Conservation (phyloP, 2,113 vertebrate species). For the Balaenoptera acutorostrata region DNA sequence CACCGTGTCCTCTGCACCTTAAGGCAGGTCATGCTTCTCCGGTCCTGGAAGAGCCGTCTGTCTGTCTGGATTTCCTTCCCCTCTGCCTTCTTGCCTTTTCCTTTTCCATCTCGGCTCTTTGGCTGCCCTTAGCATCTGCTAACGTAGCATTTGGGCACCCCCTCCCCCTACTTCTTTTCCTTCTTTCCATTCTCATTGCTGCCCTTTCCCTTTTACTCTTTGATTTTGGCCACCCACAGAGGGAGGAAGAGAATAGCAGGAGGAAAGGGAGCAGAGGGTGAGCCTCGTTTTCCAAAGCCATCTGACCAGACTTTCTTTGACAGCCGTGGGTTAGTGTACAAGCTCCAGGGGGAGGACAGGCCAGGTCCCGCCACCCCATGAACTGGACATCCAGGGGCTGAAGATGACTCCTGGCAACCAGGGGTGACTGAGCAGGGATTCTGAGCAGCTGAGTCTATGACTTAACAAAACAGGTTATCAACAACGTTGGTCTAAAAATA, state of each 20-base stretch:
- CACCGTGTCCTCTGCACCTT: accelerated
- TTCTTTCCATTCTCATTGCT: background rate
- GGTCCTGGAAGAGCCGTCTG: accelerated
- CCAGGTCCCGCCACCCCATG: accelerated
- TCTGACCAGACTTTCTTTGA: background rate
- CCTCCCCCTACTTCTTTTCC: accelerated
- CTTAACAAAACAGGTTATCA: conserved; percentile 43
- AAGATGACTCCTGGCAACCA: background rate
- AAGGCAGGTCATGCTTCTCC: accelerated
- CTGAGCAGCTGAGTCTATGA: background rate
- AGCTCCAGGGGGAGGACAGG: background rate
- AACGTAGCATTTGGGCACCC: accelerated
- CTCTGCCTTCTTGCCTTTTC: background rate
- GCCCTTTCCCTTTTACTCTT: background rate
- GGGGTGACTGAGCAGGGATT: background rate
- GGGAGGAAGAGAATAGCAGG: background rate
- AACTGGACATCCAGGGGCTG: background rate
- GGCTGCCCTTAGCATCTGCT: background rate
- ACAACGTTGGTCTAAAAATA: conserved; percentile 40
- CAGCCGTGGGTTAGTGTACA: accelerated
- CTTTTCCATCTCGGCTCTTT: background rate
- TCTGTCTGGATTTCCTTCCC: background rate
- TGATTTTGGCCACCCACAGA: background rate
- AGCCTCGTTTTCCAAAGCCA: background rate
- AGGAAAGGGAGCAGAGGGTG: background rate